Percentiles rank a stretch among this genome's conserved stretches.
phyloP scores from a whole-genome alignment of 1,140 invertebrate species.

The Choristoneura fumiferana region DNA sequence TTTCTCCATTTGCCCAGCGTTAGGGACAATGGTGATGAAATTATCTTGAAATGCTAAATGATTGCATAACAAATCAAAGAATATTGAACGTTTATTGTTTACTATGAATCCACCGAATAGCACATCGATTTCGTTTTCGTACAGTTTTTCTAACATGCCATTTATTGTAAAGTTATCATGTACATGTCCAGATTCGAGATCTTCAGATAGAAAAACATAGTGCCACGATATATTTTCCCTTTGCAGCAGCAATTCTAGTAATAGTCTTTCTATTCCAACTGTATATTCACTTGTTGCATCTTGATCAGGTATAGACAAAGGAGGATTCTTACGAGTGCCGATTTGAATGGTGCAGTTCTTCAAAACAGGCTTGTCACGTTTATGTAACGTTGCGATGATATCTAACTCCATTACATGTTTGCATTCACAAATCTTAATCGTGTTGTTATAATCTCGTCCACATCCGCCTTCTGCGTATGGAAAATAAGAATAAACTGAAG shows the following conservation, averaged over 20 bases:
- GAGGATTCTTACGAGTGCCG: neutral
- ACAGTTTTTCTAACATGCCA: neutral
- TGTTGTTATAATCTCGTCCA: neutral
- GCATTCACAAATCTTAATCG: neutral
- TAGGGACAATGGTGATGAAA: neutral
- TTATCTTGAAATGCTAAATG: slow-evolving; percentile 6
- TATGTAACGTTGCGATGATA: neutral
- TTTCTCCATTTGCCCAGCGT: neutral
- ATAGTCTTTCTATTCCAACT: neutral
- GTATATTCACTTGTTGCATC: neutral
- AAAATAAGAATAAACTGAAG: neutral
- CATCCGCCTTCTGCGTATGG: slow-evolving; percentile 1
- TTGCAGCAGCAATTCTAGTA: neutral
- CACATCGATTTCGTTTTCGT: neutral
- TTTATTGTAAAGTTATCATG: neutral
- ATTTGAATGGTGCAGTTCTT: neutral
- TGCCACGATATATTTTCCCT: neutral
- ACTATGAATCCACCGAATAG: neutral
- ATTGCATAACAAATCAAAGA: neutral
- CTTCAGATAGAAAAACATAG: neutral
- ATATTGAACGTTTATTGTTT: neutral
- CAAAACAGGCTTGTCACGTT: neutral
- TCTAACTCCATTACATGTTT: neutral
- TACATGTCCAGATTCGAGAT: neutral
- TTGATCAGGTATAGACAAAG: neutral